Base-by-base conservation (phyloP, 2,888 invertebrate species). In the Hydraecia micacea region DNA sequence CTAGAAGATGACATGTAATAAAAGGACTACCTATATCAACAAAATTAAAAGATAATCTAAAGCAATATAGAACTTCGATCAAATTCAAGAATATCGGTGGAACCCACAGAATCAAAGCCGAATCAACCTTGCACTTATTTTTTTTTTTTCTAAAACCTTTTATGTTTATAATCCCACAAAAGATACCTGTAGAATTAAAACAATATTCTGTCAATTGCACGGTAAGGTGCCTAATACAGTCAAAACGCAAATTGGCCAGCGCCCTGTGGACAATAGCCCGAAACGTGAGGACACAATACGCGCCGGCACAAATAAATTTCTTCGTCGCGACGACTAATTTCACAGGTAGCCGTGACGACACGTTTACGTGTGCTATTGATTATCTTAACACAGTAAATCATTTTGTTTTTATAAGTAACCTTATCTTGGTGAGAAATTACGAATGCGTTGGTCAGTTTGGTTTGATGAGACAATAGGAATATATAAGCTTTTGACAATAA, bases 121-220 rank as follows among this genome's bases (percentile, higher is more conserved):
- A 66, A 66, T 71, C 11, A 67, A 69, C 46, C 25, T 77, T 60
- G 7, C 66, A 66, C 83, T 83, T 74, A 39, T 66, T n/a, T 21
- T 73, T 62, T 73, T 62, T 87, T 81, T 65, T 55, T 49, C 11
- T 21, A 9, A 15, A 70, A 39, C n/a, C 49, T 15, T 70, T 76
- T 78, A 68, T 82, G 55, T 49, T 55, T 5, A 32, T 80, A 75
- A 80, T 78, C 77, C 75, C 68, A 81, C 83, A 87, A 95, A 90
- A 84, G 80, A 89, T 95, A 96, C 96, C 96, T 96, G 96, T 94
- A 87, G 83, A 78, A 91, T 90, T 94, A 93, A 95, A 93, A 96
- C 95, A 96, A 96, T 95, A 93, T 93, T 91, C 92, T 88, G 89
- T 91, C 94, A 95, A 95, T 96, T 95, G 94, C 94, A 90, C 93